phyloP scores from a whole-genome alignment of 2,797 vertebrate genomes.

The Rhinoraja longicauda region DNA sequence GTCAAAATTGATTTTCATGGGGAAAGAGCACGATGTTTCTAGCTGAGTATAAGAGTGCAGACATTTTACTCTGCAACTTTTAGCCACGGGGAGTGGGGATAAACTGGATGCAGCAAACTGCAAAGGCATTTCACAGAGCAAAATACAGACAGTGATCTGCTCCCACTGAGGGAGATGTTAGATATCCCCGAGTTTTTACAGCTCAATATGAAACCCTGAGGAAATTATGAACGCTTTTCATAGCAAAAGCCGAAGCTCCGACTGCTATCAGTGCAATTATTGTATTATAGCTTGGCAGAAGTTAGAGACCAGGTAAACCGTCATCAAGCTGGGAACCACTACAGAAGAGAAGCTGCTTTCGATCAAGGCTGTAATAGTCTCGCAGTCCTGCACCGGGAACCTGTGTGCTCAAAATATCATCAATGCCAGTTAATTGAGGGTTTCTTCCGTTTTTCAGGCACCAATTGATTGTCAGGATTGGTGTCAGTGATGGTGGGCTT shows the following conservation, averaged over 20 bases:
- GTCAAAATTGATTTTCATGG: constrained; percentile 22
- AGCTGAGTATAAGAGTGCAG: neutral
- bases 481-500: neutral
- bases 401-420: neutral
- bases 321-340: neutral
- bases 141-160: neutral
- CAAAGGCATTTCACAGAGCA: neutral
- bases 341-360: neutral
- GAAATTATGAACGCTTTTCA: constrained; percentile 21
- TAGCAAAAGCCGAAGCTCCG: neutral
- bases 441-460: constrained; percentile 3
- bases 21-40: constrained; percentile 16
- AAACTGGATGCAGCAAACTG: neutral
- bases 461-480: neutral
- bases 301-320: neutral
- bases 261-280: constrained; percentile 25
- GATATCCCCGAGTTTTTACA: neutral
- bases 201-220: neutral
- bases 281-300: neutral
- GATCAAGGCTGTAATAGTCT: neutral
- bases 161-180: neutral
- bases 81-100: neutral
- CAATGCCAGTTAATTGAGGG: neutral
- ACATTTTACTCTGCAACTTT: neutral
- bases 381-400: neutral